phyloP scores from a whole-genome alignment of 2,888 invertebrate species.

The Apomyelois bistriatella region DNA sequence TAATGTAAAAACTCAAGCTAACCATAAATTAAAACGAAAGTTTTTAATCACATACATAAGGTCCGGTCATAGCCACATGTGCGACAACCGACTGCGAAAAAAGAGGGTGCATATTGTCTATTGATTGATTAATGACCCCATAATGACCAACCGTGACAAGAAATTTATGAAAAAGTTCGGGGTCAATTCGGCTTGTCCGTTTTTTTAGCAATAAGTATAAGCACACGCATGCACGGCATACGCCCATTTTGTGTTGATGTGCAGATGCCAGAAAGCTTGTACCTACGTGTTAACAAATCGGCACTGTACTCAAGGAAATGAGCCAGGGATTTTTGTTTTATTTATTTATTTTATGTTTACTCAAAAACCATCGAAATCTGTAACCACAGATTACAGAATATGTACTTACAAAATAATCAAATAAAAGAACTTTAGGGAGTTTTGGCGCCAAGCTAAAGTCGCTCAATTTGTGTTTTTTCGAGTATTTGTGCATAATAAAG shows the following conservation, averaged over 20 bases:
- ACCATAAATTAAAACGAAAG: neutral
- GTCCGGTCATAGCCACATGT: neutral
- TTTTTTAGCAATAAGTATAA: neutral
- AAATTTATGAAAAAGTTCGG: slow-evolving; percentile 10
- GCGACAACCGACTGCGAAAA: neutral
- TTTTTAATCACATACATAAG: neutral
- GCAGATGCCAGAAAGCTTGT: neutral
- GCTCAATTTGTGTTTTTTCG: too few species aligned
- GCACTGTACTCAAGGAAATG: too few species aligned
- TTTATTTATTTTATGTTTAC: too few species aligned
- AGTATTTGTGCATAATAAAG: too few species aligned
- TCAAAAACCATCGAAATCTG: too few species aligned
- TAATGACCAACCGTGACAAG: slow-evolving; percentile 1
- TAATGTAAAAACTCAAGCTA: too few species aligned
- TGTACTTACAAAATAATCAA: too few species aligned
- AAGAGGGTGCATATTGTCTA: neutral
- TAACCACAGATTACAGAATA: too few species aligned
- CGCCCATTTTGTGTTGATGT: slow-evolving; percentile 6
- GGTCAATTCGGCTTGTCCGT: neutral
- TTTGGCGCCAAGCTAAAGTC: too few species aligned
- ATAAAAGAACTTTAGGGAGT: too few species aligned
- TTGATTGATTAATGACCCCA: slow-evolving; percentile 4
- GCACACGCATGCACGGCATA: neutral
- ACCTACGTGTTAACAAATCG: too few species aligned
- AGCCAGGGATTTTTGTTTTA: too few species aligned